These are phyloP conservation scores for Mus caroli DNA, from an alignment of 2,797 vertebrate genomes.

Conservation along the genomic window DNA sequence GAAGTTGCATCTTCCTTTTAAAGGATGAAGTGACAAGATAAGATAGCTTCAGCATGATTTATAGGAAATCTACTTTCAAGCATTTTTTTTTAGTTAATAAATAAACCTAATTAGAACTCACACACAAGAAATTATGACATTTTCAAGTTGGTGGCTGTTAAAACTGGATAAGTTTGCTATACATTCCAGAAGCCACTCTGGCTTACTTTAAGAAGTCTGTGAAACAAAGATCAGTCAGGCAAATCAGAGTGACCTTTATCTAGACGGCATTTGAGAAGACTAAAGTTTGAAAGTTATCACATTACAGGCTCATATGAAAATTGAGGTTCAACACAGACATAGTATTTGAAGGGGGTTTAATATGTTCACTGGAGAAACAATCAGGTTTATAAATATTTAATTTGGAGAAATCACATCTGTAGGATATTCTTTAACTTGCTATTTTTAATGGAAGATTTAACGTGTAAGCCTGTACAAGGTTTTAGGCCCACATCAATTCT, in stretches of 20 bases:
- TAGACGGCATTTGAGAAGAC: not conserved
- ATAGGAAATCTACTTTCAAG: slow-evolving; percentile 14
- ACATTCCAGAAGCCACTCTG: slow-evolving; percentile 37
- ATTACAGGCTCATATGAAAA: not conserved
- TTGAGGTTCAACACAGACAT: not conserved
- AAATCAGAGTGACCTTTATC: slow-evolving; percentile 53
- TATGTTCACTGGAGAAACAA: not conserved
- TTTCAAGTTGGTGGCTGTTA: slow-evolving; percentile 43
- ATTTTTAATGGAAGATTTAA: not conserved
- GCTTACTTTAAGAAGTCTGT: slow-evolving; percentile 67
- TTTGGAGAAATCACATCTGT: slow-evolving; percentile 41
- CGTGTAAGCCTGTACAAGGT: not conserved
- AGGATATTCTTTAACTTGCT: not conserved
- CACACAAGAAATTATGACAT: slow-evolving; percentile 53
- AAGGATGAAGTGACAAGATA: slow-evolving; percentile 20
- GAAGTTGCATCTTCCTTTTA: slow-evolving; percentile 24
- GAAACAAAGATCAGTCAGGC: slow-evolving; percentile 69
- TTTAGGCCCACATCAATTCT: not conserved
- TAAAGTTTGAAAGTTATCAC: slow-evolving; percentile 5
- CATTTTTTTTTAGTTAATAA: slow-evolving; percentile 65
- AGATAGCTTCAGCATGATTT: slow-evolving; percentile 59
- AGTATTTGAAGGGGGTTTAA: not conserved
- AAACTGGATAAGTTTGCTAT: slow-evolving; percentile 39
- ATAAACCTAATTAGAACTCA: slow-evolving; percentile 38
- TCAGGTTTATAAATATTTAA: slow-evolving; percentile 30